Evolutionary conservation across 2,113 vertebrate genomes (phyloP).

Genomic region (Copsychus sechellarum): DNA sequence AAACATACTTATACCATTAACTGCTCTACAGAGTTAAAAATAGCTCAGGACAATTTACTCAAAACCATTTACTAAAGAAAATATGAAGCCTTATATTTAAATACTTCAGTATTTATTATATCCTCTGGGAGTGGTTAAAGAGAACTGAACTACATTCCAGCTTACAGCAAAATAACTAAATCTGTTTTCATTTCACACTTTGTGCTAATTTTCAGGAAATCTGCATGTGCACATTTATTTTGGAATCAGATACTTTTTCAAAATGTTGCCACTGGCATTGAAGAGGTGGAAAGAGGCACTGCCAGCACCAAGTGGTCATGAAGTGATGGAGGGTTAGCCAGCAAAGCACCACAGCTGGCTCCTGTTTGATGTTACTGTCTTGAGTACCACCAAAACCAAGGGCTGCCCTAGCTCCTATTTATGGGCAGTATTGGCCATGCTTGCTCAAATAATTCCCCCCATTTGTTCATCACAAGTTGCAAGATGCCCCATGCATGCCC

Average conservation of each 20-base stretch:
- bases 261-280: neutral
- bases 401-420: neutral
- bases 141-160: neutral
- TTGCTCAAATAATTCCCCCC: neutral
- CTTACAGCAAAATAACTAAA: conserved; percentile 22
- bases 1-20: neutral
- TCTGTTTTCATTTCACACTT: conserved; percentile 13
- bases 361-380: neutral
- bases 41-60: neutral
- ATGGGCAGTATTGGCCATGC: neutral
- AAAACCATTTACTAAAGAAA: conserved; percentile 35
- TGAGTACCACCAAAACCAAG: neutral
- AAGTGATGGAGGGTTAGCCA: neutral
- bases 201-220: neutral
- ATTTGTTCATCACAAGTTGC: neutral
- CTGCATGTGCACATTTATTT: neutral
- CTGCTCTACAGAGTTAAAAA: neutral
- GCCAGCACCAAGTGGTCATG: neutral
- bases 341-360: neutral
- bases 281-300: neutral
- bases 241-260: neutral
- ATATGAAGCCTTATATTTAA: neutral
- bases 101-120: neutral
- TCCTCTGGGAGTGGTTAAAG: conserved; percentile 5
- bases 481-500: neutral